Conservation (phyloP, 2,113 vertebrate genomes). For the Bubo scandiacus region DNA sequence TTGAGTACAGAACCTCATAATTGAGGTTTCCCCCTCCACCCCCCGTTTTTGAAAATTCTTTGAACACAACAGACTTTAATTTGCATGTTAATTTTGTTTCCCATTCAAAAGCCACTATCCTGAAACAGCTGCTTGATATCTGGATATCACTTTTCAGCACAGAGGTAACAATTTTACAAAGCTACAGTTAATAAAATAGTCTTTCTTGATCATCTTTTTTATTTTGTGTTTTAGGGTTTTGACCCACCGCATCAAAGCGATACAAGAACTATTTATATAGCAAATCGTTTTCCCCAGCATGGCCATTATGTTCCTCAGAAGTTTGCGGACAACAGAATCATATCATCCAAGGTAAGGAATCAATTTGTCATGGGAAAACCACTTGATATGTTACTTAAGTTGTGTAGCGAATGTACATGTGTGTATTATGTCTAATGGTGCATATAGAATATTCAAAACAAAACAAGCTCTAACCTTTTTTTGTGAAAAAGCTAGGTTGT, state of each 20-base stretch:
- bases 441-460: background rate
- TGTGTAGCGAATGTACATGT: background rate
- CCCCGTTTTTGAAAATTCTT: background rate
- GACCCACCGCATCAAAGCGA: constrained; percentile 98
- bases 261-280: constrained; percentile 95
- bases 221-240: constrained; percentile 83
- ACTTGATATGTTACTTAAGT: background rate
- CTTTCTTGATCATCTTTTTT: background rate
- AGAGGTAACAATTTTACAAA: background rate
- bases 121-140: background rate
- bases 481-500: background rate
- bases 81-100: background rate
- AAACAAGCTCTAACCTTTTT: background rate
- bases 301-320: constrained; percentile 94
- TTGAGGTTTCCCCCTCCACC: background rate
- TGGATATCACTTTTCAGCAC: background rate
- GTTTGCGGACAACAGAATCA: constrained; percentile 96
- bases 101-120: background rate
- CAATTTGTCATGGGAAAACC: background rate
- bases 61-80: background rate
- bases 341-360: constrained; percentile 94
- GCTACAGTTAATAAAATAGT: background rate
- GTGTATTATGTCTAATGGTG: background rate
- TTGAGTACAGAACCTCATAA: background rate
- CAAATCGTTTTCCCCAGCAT: constrained; percentile 93